These are phyloP conservation scores for Craseonycteris thonglongyai DNA, from an alignment of 2,113 vertebrate genomes.

Conservation along the genomic window DNA sequence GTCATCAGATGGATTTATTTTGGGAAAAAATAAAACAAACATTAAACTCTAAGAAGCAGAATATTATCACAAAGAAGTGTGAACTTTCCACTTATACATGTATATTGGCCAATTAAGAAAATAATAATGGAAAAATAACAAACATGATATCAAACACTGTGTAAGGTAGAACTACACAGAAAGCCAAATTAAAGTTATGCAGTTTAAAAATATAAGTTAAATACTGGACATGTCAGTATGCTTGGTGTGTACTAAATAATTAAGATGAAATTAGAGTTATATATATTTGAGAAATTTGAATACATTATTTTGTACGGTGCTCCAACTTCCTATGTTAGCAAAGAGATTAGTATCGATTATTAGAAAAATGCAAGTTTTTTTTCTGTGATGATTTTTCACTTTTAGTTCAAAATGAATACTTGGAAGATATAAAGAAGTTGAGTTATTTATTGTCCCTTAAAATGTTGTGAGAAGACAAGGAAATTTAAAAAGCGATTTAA, in stretches of 20 bases:
- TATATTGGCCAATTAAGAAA: not conserved
- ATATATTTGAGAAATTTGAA: not conserved
- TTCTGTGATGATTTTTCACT: not conserved
- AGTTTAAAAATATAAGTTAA: not conserved
- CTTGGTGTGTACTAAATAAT: not conserved
- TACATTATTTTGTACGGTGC: not conserved
- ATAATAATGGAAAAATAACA: not conserved
- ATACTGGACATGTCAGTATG: not conserved
- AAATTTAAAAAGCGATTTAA: not conserved
- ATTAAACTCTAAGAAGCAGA: not conserved
- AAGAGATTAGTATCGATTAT: not conserved
- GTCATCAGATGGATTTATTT: not conserved
- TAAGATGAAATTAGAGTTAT: not conserved
- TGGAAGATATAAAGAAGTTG: conserved; percentile 1
- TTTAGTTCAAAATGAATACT: not conserved
- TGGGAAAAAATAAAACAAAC: not conserved
- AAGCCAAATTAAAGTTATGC: not conserved
- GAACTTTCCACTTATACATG: not conserved
- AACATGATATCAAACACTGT: not conserved
- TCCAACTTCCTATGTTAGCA: not conserved
- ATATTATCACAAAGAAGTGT: not conserved
- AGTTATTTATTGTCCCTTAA: not conserved
- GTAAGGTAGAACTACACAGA: not conserved
- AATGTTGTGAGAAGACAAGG: not conserved
- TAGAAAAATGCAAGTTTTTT: conserved; percentile 6